Conservation (phyloP, 2,113 vertebrate genomes). For the Xenopus borealis region DNA sequence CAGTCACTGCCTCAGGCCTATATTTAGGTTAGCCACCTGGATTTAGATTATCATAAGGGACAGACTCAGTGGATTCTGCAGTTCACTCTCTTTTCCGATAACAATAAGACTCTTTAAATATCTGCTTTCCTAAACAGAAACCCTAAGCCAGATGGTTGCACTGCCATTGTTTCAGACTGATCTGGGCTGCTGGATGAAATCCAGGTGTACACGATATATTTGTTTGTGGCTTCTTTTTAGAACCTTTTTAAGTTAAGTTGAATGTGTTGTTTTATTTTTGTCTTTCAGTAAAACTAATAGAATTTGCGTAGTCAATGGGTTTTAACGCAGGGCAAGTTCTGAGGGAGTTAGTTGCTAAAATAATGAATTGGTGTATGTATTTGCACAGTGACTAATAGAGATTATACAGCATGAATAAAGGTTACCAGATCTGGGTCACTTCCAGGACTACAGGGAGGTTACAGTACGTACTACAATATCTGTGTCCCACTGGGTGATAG, state of each 20-base stretch:
- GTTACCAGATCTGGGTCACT: too few relatives aligned
- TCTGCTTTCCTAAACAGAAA: not conserved
- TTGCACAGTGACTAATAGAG: too few relatives aligned
- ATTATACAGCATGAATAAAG: too few relatives aligned
- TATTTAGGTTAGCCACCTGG: slow-evolving; percentile 39
- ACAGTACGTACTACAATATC: too few relatives aligned
- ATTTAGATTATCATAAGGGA: slow-evolving; percentile 3
- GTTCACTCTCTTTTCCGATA: not conserved
- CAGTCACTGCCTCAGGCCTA: slow-evolving; percentile 8
- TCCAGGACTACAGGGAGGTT: too few relatives aligned
- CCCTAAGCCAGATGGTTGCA: slow-evolving; percentile 20
- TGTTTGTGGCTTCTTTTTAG: not conserved
- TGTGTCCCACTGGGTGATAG: too few relatives aligned
- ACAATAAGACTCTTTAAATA: slow-evolving; percentile 9
- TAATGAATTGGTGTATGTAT: too few relatives aligned
- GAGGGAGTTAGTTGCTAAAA: too few relatives aligned
- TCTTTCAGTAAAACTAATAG: too few relatives aligned
- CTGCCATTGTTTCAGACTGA: slow-evolving; percentile 1
- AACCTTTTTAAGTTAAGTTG: not conserved
- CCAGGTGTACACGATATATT: slow-evolving; percentile 5
- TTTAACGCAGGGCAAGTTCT: too few relatives aligned
- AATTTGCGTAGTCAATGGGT: too few relatives aligned
- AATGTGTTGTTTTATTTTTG: not conserved
- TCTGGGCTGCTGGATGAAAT: not conserved
- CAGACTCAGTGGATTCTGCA: slow-evolving; percentile 18